A percentile compares a stretch with the other conserved stretches of the same genome.
Evolutionary conservation across 2,888 invertebrate species (phyloP).

Genomic region (Ochropleura plecta): DNA sequence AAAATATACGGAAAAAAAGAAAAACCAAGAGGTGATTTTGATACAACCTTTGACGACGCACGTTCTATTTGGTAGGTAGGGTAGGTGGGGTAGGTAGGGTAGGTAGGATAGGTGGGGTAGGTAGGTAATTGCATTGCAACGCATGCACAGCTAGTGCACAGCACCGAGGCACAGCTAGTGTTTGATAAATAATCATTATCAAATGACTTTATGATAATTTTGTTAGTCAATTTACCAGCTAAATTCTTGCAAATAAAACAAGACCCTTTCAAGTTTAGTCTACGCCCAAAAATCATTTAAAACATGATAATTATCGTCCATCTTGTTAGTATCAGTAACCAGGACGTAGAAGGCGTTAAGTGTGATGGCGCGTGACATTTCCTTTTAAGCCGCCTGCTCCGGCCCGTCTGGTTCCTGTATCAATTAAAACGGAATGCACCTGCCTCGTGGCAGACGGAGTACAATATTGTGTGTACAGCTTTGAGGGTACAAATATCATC

Average conservation of each 20-base stretch:
- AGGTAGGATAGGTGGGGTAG: no score
- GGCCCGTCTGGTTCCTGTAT: constrained; percentile 59
- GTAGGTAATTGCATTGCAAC: no score
- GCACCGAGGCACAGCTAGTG: no score
- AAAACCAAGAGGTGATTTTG: no score
- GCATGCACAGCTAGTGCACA: no score
- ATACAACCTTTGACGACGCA: no score
- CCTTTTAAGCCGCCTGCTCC: constrained; percentile 58
- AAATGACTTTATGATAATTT: no score
- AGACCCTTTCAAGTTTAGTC: background rate
- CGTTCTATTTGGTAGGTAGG: no score
- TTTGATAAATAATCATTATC: no score
- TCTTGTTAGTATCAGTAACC: constrained; percentile 40
- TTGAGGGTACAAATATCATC: background rate
- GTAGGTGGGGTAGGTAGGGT: no score
- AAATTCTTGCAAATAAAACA: background rate
- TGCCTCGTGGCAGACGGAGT: constrained; percentile 22
- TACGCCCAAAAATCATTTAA: constrained; percentile 17
- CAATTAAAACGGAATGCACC: constrained; percentile 60
- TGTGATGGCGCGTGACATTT: constrained; percentile 56
- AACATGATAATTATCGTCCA: constrained; percentile 20
- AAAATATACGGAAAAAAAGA: no score
- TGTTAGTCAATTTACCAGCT: no score
- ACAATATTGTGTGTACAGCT: background rate
- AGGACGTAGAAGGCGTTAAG: constrained; percentile 35